Evolutionary conservation across 2,797 vertebrate genomes (phyloP), one percentile per base, ranked within the genome.

Genomic region (Aldrovandia affinis): DNA sequence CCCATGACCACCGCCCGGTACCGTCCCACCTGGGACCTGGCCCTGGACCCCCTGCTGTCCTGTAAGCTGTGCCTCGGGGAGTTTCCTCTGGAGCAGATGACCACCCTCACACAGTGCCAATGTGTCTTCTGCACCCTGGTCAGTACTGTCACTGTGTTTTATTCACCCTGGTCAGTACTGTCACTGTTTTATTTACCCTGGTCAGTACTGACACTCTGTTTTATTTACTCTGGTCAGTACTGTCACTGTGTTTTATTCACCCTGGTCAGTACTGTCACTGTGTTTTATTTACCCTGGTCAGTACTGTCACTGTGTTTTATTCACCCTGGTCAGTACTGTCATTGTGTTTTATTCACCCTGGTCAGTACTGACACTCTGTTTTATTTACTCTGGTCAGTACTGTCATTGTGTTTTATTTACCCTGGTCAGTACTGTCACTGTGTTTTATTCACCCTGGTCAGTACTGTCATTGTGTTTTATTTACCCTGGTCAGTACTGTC

Each of bases 41-140:
- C 98, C 85, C 95, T 99, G 85, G 98, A 99, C 91, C 98, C 98
- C 0, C 92, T 99, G 91, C 97, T 99, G 83, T 98, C 98, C 57
- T 99, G 98, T 94, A 99, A 99, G 91, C 97, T 99, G 91, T 99
- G 98, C 88, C 97, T 99, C 81, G 96, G 96, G 85, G 96, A 96
- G 92, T 96, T 95, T 86, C 95, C 96, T 0, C 90, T 94, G 87
- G 96, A 97, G 82, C 95, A 96, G 93, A 97, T 96, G 96, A 97
- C 96, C 12, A 95, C 95, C 50, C 93, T 97, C 81, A 92, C 95
- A 85, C 96, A 97, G 96, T 99, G 98, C 95, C 98, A 99, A 92
- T 99, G 98, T 93, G 96, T 99, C 94, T 99, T 99, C 96, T 99
- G 98, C 90, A 98, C 98, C 80, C 93, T 99, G 97, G 98, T 99